Base-by-base conservation (phyloP, 1,140 invertebrate species). In the Stratiolaelaps scimitus region DNA sequence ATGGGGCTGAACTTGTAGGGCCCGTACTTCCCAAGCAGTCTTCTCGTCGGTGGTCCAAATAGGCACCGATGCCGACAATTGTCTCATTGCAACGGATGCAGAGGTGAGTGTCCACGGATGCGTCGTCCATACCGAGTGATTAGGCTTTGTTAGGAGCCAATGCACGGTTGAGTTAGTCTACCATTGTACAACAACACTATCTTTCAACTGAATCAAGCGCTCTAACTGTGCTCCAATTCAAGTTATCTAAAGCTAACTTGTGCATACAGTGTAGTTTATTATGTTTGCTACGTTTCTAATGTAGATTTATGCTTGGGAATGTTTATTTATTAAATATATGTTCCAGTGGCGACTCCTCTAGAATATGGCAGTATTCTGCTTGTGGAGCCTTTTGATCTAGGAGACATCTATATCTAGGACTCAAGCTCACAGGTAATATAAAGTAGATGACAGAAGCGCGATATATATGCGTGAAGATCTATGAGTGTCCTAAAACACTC, bases 11-110 rank as follows among this genome's bases (percentile, higher is more conserved):
- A n/a, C n/a, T n/a, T n/a, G n/a, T n/a, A n/a, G 47, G 47, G 20
- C 26, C 26, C 17, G 53, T 29, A 26, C 2, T 20, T 13, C 20
- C 53, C 10, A 60, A 20, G 10, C 53, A 60, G 53, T 60, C 15
- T 26, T 29, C 26, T 26, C 34, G 26, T 26, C 53, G 53, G 34
- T 60, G 53, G 17, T 60, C 53, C 4, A 60, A 15, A 23, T 60
- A 60, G 15, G 53, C 53, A 20, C 34, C 53, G 10, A 60, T 60
- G 23, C 53, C 53, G 2, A 60, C 53, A 4, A 60, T 60, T 17
- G 53, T 60, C 23, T 60, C 26, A 26, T 34, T 34, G 23, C 53
- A 60, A 26, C 53, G 53, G 17, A 60, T 60, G 53, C 53, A 60
- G 26, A 29, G 53, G 20, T 60, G 53, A 26, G 53, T 60, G 53